Conservation (phyloP, 2,797 vertebrate genomes). For the Chelonia mydas region DNA sequence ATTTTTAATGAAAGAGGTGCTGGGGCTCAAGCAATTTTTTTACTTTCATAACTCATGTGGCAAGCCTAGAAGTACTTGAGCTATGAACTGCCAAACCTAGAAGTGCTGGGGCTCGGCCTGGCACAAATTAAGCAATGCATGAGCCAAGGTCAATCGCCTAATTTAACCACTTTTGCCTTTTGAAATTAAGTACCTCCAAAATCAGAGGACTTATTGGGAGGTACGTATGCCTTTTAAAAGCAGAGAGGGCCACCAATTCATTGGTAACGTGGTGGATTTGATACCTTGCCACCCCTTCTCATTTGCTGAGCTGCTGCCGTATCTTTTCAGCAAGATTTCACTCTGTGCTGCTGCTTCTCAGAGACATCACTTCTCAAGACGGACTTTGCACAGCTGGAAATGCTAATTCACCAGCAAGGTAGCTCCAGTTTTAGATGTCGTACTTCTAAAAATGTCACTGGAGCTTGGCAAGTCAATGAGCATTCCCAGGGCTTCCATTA, state of each 20-base stretch:
- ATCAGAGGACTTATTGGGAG: neutral
- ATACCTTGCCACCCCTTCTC: neutral
- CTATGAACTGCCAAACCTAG: too few relatives aligned
- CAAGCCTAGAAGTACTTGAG: too few relatives aligned
- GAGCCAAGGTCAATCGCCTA: neutral
- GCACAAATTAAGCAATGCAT: neutral
- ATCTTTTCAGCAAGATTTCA: conserved; percentile 6
- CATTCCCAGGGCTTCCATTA: accelerated
- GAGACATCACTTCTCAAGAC: neutral
- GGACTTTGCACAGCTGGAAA: neutral
- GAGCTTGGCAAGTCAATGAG: accelerated
- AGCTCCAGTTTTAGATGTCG: accelerated
- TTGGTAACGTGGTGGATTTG: neutral
- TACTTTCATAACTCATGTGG: too few relatives aligned
- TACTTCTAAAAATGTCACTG: accelerated
- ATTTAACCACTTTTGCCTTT: accelerated
- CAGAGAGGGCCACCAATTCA: neutral
- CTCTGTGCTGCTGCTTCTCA: neutral
- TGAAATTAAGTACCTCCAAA: neutral
- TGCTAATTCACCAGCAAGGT: neutral
- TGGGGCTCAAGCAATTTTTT: too few relatives aligned
- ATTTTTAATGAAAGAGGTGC: too few relatives aligned
- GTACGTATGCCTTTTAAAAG: neutral
- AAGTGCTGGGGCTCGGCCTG: too few relatives aligned
- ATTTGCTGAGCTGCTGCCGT: neutral